A percentile compares a stretch with the other conserved stretches of the same genome.
phyloP scores from a whole-genome alignment of 1,140 invertebrate genomes.

The Gryon sp. region DNA sequence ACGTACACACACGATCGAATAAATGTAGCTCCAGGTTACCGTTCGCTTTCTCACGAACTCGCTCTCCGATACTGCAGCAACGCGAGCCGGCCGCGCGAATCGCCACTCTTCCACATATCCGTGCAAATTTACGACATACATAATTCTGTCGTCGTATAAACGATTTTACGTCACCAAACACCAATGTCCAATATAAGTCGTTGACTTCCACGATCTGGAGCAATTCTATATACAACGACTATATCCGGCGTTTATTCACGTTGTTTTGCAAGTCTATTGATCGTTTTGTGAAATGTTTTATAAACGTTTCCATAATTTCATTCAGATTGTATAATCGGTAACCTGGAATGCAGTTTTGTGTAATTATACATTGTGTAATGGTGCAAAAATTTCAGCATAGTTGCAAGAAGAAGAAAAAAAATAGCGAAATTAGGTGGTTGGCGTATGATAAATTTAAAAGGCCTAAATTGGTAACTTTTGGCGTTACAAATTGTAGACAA shows the following conservation, averaged over 20 bases:
- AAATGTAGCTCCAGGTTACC: slow-evolving; percentile 52
- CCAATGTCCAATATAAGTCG: slow-evolving; percentile 20
- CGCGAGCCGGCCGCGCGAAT: slow-evolving; percentile 21
- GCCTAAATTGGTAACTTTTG: too few species aligned
- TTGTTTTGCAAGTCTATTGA: slow-evolving; percentile 30
- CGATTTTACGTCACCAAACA: slow-evolving; percentile 12
- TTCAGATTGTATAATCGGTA: slow-evolving; percentile 34
- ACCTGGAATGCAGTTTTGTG: slow-evolving; percentile 36
- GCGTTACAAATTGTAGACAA: too few species aligned
- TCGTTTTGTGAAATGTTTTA: slow-evolving; percentile 19
- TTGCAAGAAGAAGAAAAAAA: too few species aligned
- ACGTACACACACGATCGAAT: slow-evolving; percentile 34
- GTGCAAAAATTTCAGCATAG: too few species aligned
- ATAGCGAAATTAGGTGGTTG: too few species aligned
- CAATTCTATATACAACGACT: background rate
- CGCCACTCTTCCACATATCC: slow-evolving; percentile 35
- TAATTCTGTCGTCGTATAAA: slow-evolving; percentile 3
- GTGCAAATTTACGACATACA: slow-evolving; percentile 38
- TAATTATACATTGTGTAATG: slow-evolving; percentile 36
- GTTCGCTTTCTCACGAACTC: slow-evolving; percentile 60
- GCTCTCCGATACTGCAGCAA: slow-evolving; percentile 5
- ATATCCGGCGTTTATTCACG: slow-evolving; percentile 21
- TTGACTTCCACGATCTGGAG: slow-evolving; percentile 30
- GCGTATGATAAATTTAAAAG: too few species aligned
- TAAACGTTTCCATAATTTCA: slow-evolving; percentile 19